phyloP scores from a whole-genome alignment of 92 coral and sea anemone species.

The Galaxea fascicularis region DNA sequence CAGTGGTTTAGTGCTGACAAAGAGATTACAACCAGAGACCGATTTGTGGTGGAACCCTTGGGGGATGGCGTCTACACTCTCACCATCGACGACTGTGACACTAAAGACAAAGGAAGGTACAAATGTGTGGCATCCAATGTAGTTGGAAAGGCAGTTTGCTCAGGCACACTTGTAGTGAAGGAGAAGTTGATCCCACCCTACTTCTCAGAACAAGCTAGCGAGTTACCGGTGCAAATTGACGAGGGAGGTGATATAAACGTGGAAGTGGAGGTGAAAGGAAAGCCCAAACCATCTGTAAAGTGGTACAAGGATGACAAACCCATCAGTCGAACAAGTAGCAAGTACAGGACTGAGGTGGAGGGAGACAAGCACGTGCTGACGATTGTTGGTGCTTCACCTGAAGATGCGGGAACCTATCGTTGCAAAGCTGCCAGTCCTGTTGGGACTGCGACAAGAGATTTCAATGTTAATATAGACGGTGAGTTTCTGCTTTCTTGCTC shows the following conservation, averaged over 20 bases:
- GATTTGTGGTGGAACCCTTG: constrained; percentile 49
- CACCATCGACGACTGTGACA: constrained; percentile 69
- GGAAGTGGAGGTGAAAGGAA: constrained; percentile 65
- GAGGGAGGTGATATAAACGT: constrained; percentile 76
- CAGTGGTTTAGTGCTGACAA: constrained; percentile 72
- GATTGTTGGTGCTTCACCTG: constrained; percentile 74
- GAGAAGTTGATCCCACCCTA: constrained; percentile 73
- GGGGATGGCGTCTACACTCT: constrained; percentile 70
- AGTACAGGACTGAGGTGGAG: constrained; percentile 64
- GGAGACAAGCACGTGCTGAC: constrained; percentile 71
- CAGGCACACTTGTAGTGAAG: constrained; percentile 39
- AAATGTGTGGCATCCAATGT: constrained; percentile 76
- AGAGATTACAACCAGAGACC: constrained; percentile 46
- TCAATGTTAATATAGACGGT: constrained; percentile 88
- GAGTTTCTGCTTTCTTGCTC: neutral
- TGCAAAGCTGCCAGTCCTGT: constrained; percentile 87
- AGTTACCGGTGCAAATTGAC: constrained; percentile 66
- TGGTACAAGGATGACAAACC: constrained; percentile 83
- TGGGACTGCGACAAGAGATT: constrained; percentile 84
- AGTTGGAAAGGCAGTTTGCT: constrained; percentile 70
- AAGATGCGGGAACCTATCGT: constrained; percentile 85
- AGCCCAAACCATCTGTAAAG: constrained; percentile 82
- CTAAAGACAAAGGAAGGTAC: constrained; percentile 81
- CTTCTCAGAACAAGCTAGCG: constrained; percentile 66
- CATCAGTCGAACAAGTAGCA: constrained; percentile 61